These are phyloP conservation scores for Tanypteryx hageni DNA, from an alignment of 2,888 invertebrate genomes.

Conservation along the genomic window DNA sequence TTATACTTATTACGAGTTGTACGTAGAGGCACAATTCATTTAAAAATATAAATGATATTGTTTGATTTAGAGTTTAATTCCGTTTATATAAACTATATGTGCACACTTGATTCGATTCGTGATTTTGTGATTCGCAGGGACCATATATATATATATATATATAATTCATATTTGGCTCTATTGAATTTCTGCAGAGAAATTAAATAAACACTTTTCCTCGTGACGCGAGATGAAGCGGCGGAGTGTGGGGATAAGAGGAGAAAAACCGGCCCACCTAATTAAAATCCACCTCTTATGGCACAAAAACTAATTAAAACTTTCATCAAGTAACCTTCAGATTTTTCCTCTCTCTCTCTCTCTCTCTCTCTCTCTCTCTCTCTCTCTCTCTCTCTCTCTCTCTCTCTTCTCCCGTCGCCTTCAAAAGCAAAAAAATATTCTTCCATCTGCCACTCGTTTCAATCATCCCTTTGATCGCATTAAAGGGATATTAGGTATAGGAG, in stretches of 20 bases:
- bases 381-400: neutral
- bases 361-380: neutral
- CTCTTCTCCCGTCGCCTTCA: neutral
- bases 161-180: too few relatives aligned
- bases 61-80: too few relatives aligned
- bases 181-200: too few relatives aligned
- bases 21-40: too few relatives aligned
- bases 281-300: conserved; percentile 34
- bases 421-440: neutral
- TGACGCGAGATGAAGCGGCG: neutral
- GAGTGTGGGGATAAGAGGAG: neutral
- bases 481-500: conserved; percentile 28
- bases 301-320: conserved; percentile 49
- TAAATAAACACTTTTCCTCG: neutral
- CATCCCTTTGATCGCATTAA: conserved; percentile 44
- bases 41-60: too few relatives aligned
- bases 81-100: too few relatives aligned
- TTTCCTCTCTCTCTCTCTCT: neutral
- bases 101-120: too few relatives aligned
- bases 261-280: conserved; percentile 48
- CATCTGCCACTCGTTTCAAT: conserved; percentile 45
- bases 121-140: too few relatives aligned
- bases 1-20: too few relatives aligned
- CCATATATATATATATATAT: neutral
- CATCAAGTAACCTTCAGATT: conserved; percentile 36